Conservation (phyloP, 2,888 invertebrate species). For the Nematopogon swammerdamellus region DNA sequence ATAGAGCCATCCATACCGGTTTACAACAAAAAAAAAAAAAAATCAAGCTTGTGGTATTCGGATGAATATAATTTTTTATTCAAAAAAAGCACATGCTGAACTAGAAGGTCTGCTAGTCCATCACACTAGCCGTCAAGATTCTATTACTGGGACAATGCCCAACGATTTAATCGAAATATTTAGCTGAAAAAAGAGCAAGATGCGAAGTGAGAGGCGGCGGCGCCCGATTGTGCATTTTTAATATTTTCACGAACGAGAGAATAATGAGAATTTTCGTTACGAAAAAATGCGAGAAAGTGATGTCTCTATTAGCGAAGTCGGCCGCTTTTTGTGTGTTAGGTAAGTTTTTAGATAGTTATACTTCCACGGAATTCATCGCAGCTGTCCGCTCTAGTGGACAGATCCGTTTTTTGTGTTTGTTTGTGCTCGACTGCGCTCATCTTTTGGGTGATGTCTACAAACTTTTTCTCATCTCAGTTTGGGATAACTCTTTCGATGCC, state of each 20-base stretch:
- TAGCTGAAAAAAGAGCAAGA: conserved; percentile 12
- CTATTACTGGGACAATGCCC: background rate
- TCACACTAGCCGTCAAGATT: background rate
- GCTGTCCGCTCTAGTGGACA: no score
- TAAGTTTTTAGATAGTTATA: no score
- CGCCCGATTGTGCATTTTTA: conserved; percentile 1
- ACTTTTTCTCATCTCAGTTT: no score
- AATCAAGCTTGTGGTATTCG: no score
- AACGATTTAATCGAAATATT: conserved; percentile 16
- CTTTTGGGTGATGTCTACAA: no score
- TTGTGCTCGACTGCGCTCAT: no score
- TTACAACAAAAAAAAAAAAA: no score
- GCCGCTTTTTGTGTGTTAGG: background rate
- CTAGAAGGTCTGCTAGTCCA: background rate
- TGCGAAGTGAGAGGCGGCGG: conserved; percentile 16
- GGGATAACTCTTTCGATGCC: no score
- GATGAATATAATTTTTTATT: no score
- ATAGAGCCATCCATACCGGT: no score
- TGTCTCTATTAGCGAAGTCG: background rate
- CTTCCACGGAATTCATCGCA: no score
- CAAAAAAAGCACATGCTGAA: background rate
- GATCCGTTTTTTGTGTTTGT: no score
- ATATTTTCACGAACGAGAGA: background rate
- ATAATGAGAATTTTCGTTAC: background rate
- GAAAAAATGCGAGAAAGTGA: background rate